Base-by-base conservation (phyloP, 2,113 vertebrate species). In the Madoqua kirkii region DNA sequence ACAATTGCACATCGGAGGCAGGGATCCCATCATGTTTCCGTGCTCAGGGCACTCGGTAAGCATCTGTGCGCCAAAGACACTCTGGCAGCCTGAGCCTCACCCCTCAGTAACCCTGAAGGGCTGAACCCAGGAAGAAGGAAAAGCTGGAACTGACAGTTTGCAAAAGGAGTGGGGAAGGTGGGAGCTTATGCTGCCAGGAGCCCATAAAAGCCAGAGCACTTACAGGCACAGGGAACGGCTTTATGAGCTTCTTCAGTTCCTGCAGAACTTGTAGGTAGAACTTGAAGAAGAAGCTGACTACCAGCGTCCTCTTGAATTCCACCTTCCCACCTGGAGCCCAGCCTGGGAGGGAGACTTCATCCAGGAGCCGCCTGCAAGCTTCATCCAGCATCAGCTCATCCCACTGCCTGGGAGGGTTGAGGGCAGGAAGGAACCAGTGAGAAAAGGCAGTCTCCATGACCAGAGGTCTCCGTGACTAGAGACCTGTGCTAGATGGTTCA, bases 231-330 rank as follows among this genome's bases (percentile, higher is more conserved):
- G 33, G 78, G 52, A 79, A 43, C 4, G 31, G 79, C 74, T 86
- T 91, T 97, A 98, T 98, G 97, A 52, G 98, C 11, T 89, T 97
- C 95, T 97, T 98, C 83, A 99, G 98, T 74, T 98, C 98, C 92
- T 99, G 99, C 13, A 98, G 97, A 76, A 99, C 98, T 87, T 99
- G 98, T 92, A 99, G 98, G 98, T 99, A 98, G 98, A 99, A 99
- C 79, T 98, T 99, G 98, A 99, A 99, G 97, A 99, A 97, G 97
- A 99, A 99, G 98, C 99, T 99, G 98, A 99, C 96, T 3, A 99
- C 97, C 96, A 99, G 96, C 33, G 99, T 99, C 95, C 99, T 99
- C 89, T 99, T 99, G 97, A 99, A 99, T 74, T 99, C 98, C 52
- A 98, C 98, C 71, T 98, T 99, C 27, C 99, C 99, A 10, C 99